These are phyloP conservation scores for Microtus oregoni DNA, from an alignment of 2,113 vertebrate genomes.

Conservation along the genomic window DNA sequence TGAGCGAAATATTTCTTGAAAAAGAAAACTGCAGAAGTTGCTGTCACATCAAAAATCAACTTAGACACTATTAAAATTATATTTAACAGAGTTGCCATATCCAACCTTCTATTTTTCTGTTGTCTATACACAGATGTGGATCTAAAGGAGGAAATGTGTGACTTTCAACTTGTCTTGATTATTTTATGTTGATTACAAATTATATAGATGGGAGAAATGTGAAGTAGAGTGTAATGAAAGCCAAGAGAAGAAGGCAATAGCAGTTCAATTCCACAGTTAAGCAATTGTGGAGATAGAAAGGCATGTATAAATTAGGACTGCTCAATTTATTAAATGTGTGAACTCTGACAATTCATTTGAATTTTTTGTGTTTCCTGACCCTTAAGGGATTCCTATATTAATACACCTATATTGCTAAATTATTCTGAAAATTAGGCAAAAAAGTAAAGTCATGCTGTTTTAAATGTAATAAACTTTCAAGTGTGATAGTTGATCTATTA, in stretches of 20 bases:
- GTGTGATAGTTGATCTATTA: conserved; percentile 23
- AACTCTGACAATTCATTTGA: conserved; percentile 52
- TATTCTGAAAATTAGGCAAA: conserved; percentile 28
- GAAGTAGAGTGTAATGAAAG: conserved; percentile 73
- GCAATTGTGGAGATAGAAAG: conserved; percentile 61
- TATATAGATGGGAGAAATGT: conserved; percentile 77
- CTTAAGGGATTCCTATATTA: background rate
- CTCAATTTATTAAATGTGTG: conserved; percentile 45
- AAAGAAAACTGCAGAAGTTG: conserved; percentile 74
- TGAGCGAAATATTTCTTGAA: background rate
- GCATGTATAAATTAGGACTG: conserved; percentile 43
- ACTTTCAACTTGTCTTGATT: conserved; percentile 79
- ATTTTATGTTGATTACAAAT: conserved; percentile 82
- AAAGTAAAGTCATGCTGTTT: background rate
- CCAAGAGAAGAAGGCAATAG: conserved; percentile 70
- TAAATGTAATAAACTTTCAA: conserved; percentile 45
- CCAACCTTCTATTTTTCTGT: conserved; percentile 77
- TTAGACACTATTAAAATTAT: conserved; percentile 80
- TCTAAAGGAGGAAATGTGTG: conserved; percentile 81
- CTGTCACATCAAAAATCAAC: conserved; percentile 78
- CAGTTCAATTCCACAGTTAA: conserved; percentile 56
- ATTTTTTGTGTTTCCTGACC: conserved; percentile 10
- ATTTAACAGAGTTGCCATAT: conserved; percentile 76
- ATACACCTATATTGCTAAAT: background rate
- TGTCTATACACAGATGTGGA: conserved; percentile 79